A percentile compares a stretch with the other conserved stretches of the same genome.
Conservation (phyloP, 35 echinoderm and acorn worm species). For the Ophioderma brevispina region DNA sequence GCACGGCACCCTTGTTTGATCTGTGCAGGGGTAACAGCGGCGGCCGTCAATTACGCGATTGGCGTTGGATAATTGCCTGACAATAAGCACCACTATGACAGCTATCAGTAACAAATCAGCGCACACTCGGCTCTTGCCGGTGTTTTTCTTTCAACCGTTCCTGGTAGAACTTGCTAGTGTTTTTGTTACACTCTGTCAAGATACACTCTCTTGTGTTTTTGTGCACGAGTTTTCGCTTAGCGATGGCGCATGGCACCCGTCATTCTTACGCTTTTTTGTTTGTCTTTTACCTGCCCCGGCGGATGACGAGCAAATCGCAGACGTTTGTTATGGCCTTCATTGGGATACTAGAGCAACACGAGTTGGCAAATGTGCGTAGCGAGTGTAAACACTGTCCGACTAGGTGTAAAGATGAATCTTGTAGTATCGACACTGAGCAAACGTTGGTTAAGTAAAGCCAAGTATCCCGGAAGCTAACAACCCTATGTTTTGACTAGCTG, state of each 20-base stretch:
- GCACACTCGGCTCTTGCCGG: not conserved
- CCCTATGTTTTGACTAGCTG: not conserved
- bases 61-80: not conserved
- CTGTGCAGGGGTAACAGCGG: not conserved
- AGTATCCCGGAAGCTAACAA: not conserved
- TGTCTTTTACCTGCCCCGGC: slow-evolving; percentile 11
- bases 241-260: not conserved
- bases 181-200: not conserved
- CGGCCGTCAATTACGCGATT: not conserved
- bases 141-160: not conserved
- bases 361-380: slow-evolving; percentile 1
- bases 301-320: not conserved
- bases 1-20: not conserved
- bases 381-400: not conserved
- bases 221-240: not conserved
- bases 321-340: not conserved
- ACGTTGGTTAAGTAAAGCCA: not conserved
- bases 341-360: slow-evolving; percentile 8
- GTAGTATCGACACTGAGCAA: not conserved
- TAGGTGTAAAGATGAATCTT: not conserved
- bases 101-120: not conserved
- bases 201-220: not conserved
- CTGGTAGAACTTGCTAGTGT: not conserved
- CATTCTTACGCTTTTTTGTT: not conserved
- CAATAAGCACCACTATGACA: not conserved